Base-by-base conservation (phyloP, 2,888 invertebrate genomes). In the Pachymerium ferrugineum region DNA sequence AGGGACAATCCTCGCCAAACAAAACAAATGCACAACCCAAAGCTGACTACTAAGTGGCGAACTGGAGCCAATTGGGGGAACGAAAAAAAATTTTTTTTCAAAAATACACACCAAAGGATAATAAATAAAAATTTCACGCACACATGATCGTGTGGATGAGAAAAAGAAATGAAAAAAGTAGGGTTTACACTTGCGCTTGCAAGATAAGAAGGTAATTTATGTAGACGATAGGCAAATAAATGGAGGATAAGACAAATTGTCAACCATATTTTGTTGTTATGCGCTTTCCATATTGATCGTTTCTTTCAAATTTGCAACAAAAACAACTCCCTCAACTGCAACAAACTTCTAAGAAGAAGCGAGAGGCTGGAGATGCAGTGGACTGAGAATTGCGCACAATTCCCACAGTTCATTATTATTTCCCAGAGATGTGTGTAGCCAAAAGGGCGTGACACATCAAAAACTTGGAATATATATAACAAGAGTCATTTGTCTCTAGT, bases 1-100 rank as follows among this genome's bases (percentile, higher is more conserved):
- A 54, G 54, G 54, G 54, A 54, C 54, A 54, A 54, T 54, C 54
- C 54, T 54, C 54, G 54, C 54, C 54, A 54, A 54, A 54, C 54
- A 54, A 54, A 54, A 54, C 54, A 54, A 54, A 54, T 54, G 54
- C 54, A 54, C 54, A 54, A 54, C 22, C 54, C 54, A 54, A 54
- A 54, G 54, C 54, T 54, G 54, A 54, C 54, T 54, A 54, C 54
- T 54, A 54, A 54, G 25, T 54, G 14, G 54, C 22, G 25, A n/a
- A 14, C 54, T 54, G 25, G 54, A 54, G 54, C 54, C 47, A 54
- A 54, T 54, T 54, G 25, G 38, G 16, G 12, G 14, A 38, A 25
- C 22, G 6, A 54, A 54, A 54, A 54, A 54, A 54, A 25, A 54
- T 54, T 22, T 22, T 54, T 22, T 25, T 14, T 28, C 22, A 54